phyloP scores from a whole-genome alignment of 2,113 vertebrate genomes.

The Murina feae region DNA sequence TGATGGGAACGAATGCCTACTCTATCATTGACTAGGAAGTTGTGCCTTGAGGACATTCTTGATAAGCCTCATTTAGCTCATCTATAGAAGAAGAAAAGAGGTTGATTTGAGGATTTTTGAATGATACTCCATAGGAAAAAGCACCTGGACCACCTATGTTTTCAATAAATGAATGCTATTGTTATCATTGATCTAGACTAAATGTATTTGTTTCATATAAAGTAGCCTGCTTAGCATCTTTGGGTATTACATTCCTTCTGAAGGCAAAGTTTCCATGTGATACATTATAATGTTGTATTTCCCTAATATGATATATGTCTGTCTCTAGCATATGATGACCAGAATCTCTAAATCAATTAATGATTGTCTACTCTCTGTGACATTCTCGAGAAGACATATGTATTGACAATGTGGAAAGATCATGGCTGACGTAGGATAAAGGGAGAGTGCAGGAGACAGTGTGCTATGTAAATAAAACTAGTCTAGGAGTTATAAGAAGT shows the following conservation, averaged over 20 bases:
- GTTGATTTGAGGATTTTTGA: background rate
- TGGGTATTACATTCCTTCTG: background rate
- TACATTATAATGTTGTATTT: background rate
- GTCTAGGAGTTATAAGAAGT: background rate
- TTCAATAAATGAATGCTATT: background rate
- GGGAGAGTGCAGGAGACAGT: background rate
- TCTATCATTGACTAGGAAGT: background rate
- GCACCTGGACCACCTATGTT: background rate
- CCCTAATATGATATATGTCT: background rate
- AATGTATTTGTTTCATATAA: background rate
- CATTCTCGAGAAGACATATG: background rate
- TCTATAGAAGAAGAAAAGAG: background rate
- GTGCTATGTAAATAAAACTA: background rate
- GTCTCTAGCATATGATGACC: background rate
- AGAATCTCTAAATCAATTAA: background rate
- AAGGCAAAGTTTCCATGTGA: background rate
- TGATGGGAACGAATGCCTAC: background rate
- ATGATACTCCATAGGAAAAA: background rate
- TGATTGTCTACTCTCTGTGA: background rate
- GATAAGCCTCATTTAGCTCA: background rate
- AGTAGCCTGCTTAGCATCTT: background rate
- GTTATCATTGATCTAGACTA: background rate
- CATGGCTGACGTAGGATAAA: background rate
- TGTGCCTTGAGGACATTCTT: background rate
- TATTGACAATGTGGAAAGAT: background rate